Evolutionary conservation across 2,797 vertebrate species (phyloP).

Genomic region (Sylvia borin): DNA sequence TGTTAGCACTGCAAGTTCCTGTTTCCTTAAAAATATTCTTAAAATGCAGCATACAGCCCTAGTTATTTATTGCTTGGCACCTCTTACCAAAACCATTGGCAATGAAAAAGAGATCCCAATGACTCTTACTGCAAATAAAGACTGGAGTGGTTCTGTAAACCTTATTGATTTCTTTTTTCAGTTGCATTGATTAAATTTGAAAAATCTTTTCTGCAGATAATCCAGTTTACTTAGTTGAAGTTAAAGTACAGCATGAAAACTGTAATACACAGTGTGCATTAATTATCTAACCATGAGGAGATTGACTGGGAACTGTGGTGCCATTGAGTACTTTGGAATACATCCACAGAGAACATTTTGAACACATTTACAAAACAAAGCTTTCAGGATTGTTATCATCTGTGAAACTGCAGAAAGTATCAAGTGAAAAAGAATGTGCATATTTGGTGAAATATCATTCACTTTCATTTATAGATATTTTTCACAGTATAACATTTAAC

Average conservation of each 20-base stretch:
- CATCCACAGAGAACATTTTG: not conserved
- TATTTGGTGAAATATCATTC: not conserved
- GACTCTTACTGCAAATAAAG: not conserved
- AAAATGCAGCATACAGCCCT: not conserved
- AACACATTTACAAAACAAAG: not conserved
- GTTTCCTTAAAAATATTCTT: not conserved
- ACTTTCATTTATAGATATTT: not conserved
- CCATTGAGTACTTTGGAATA: not conserved
- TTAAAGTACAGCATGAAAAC: not conserved
- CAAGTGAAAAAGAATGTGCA: not conserved
- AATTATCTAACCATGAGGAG: not conserved
- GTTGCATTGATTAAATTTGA: constrained; percentile 31
- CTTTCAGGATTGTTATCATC: not conserved
- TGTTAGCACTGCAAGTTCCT: not conserved
- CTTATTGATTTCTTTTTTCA: not conserved
- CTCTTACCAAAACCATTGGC: not conserved
- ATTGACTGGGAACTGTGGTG: not conserved
- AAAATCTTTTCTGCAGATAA: constrained; percentile 6
- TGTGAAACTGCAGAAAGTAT: not conserved
- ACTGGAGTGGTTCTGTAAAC: constrained; percentile 3
- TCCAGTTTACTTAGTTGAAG: not conserved
- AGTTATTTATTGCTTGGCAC: not conserved
- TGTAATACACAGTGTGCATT: not conserved
- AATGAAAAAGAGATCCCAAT: not conserved
- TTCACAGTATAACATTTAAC: not conserved